Evolutionary conservation across 2,888 invertebrate species (phyloP).

Genomic region (Nematopogon swammerdamellus): DNA sequence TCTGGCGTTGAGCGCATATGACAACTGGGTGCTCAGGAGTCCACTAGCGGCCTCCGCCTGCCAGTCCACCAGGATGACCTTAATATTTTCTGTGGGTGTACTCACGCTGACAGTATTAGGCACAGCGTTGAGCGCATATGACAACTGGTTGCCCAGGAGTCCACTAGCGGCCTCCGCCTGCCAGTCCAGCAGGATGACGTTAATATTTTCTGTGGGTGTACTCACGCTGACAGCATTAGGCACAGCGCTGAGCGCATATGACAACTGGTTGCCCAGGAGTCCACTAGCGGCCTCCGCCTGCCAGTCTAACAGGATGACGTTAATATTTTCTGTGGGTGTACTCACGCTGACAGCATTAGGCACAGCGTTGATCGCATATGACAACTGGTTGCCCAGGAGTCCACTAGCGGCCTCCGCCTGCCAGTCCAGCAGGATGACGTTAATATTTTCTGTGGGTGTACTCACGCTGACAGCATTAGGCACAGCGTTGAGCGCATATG

Average conservation of each 20-base stretch:
- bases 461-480: slow-evolving; percentile 38
- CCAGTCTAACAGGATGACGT: slow-evolving; percentile 43
- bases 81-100: slow-evolving; percentile 31
- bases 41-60: slow-evolving; percentile 38
- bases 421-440: slow-evolving; percentile 43
- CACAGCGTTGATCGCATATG: slow-evolving; percentile 34
- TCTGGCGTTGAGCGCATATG: slow-evolving; percentile 35
- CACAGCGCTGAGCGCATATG: slow-evolving; percentile 34
- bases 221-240: slow-evolving; percentile 37
- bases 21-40: slow-evolving; percentile 27
- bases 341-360: slow-evolving; percentile 38
- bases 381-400: slow-evolving; percentile 27
- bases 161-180: slow-evolving; percentile 38
- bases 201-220: slow-evolving; percentile 31
- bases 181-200: slow-evolving; percentile 43
- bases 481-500: slow-evolving; percentile 34
- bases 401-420: slow-evolving; percentile 38
- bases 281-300: slow-evolving; percentile 38
- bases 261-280: slow-evolving; percentile 27
- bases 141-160: slow-evolving; percentile 27
- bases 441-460: slow-evolving; percentile 31
- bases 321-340: slow-evolving; percentile 31
- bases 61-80: slow-evolving; percentile 43
- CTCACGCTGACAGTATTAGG: slow-evolving; percentile 37
- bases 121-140: slow-evolving; percentile 34